phyloP scores from a whole-genome alignment of 2,797 vertebrate genomes.

The Cygnus olor region DNA sequence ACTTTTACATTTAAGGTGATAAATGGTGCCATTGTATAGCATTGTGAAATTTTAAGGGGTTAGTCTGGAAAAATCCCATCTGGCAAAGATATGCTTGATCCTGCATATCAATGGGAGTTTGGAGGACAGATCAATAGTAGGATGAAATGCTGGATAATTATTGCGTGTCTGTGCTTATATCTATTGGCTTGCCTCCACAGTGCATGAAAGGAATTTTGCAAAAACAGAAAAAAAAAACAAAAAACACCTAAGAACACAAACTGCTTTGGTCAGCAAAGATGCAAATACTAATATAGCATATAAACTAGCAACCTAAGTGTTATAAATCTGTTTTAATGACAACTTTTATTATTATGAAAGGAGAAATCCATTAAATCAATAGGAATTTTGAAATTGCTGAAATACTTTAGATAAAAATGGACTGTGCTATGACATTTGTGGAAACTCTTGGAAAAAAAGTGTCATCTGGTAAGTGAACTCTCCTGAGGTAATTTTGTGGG shows the following conservation, averaged over 20 bases:
- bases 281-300: not conserved
- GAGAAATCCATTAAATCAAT: conserved; percentile 12
- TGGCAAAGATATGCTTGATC: conserved; percentile 12
- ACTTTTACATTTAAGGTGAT: not conserved
- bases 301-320: not conserved
- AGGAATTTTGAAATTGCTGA: conserved; percentile 16
- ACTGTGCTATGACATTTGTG: not conserved
- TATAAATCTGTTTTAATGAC: not conserved
- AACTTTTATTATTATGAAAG: not conserved
- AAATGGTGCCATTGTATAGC: not conserved
- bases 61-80: conserved; percentile 23
- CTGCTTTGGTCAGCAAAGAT: not conserved
- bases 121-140: conserved; percentile 17
- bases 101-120: conserved; percentile 27
- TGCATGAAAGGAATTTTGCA: not conserved
- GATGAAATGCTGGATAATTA: conserved; percentile 16
- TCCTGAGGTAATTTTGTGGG: not conserved
- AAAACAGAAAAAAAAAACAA: not conserved
- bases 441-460: not conserved
- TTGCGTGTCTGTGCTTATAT: not conserved
- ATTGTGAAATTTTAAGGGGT: not conserved
- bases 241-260: not conserved
- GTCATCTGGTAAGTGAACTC: not conserved
- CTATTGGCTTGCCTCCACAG: not conserved
- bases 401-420: not conserved